These are phyloP conservation scores for Struthidea cinerea DNA, from an alignment of 2,113 vertebrate genomes.

Conservation along the genomic window DNA sequence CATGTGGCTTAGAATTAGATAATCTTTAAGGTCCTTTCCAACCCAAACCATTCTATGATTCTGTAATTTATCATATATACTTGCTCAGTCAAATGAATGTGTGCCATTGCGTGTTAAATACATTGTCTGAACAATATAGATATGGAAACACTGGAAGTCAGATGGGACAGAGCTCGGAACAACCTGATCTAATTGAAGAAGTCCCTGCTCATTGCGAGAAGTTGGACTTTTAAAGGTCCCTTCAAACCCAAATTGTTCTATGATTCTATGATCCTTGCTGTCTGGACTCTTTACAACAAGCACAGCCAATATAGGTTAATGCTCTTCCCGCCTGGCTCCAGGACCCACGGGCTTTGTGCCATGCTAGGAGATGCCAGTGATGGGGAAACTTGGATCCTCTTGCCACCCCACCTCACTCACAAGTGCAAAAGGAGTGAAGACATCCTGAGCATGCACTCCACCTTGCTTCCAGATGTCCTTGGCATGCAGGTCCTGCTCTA, in stretches of 20 bases:
- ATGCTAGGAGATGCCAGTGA: not conserved
- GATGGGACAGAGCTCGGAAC: not conserved
- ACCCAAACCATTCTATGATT: not conserved
- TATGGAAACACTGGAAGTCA: not conserved
- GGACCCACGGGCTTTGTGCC: rapidly evolving
- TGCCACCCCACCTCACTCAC: not conserved
- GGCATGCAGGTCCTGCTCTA: not conserved
- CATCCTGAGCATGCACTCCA: rapidly evolving
- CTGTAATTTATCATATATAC: not conserved
- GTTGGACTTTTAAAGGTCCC: not conserved
- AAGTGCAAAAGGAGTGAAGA: not conserved
- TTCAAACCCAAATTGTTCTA: not conserved
- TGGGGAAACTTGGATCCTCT: rapidly evolving
- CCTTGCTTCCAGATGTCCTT: not conserved
- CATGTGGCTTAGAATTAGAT: not conserved
- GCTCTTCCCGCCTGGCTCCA: not conserved
- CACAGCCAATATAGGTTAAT: not conserved
- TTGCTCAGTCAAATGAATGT: not conserved
- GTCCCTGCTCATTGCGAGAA: not conserved
- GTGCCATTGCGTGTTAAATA: not conserved
- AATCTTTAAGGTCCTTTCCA: not conserved
- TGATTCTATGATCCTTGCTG: not conserved
- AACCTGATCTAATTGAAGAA: not conserved
- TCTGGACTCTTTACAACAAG: not conserved
- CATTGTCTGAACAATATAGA: not conserved